These are phyloP conservation scores for Calliphora vicina DNA, from an alignment of 1,140 invertebrate species.

Conservation along the genomic window DNA sequence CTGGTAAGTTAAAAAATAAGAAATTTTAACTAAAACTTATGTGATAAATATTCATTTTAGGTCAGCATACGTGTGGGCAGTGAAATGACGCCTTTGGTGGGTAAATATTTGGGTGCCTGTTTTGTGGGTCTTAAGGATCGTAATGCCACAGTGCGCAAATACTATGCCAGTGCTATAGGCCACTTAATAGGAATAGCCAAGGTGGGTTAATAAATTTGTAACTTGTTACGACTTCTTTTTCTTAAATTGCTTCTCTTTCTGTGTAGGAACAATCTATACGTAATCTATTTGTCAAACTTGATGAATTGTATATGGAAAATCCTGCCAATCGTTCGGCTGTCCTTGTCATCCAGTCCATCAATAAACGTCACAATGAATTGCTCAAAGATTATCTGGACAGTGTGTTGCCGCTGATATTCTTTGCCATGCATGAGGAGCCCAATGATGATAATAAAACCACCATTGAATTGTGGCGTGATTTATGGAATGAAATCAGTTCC, in stretches of 20 bases:
- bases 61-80: constrained; percentile 64
- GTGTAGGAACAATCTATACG: constrained; percentile 79
- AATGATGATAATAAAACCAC: constrained; percentile 70
- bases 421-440: constrained; percentile 87
- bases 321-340: constrained; percentile 77
- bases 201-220: constrained; percentile 48
- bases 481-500: constrained; percentile 89
- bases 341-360: constrained; percentile 82
- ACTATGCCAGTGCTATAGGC: constrained; percentile 83
- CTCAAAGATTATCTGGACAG: constrained; percentile 81
- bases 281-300: constrained; percentile 83
- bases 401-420: constrained; percentile 83
- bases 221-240: not conserved
- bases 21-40: not conserved
- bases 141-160: constrained; percentile 82
- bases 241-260: not conserved
- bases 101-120: constrained; percentile 81
- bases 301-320: constrained; percentile 81
- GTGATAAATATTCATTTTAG: constrained; percentile 40
- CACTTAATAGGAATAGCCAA: constrained; percentile 88
- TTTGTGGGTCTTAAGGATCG: constrained; percentile 83
- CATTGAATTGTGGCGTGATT: constrained; percentile 82
- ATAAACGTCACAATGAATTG: constrained; percentile 82
- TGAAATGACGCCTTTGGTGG: constrained; percentile 68
- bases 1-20: constrained; percentile 67